Evolutionary conservation across 2,113 vertebrate species (phyloP).

Genomic region (Thamnophis sirtalis): DNA sequence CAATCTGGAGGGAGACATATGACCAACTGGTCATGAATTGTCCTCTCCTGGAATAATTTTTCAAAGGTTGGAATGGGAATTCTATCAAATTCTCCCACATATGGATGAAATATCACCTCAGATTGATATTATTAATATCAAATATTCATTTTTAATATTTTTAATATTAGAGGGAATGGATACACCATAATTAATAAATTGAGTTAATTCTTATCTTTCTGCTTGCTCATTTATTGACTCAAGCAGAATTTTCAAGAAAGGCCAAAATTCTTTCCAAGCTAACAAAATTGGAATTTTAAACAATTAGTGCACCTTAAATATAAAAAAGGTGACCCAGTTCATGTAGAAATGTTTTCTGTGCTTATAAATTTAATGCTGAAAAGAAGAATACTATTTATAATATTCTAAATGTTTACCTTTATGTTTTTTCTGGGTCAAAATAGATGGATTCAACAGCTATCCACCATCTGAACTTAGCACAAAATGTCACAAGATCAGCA

Average conservation of each 20-base stretch:
- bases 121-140: not conserved
- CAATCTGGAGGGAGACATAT: not conserved
- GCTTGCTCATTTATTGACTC: not conserved
- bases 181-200: not conserved
- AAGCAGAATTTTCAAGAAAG: not conserved
- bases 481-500: slow-evolving; percentile 12
- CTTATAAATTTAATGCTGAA: not conserved
- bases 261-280: not conserved
- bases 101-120: not conserved
- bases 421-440: not conserved
- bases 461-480: slow-evolving; percentile 7
- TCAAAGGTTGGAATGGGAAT: not conserved
- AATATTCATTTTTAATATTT: no score
- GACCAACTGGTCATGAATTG: not conserved
- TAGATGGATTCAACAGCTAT: slow-evolving; percentile 5
- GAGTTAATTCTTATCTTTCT: not conserved
- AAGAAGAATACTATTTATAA: not conserved
- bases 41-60: not conserved
- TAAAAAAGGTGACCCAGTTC: not conserved
- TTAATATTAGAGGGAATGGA: not conserved
- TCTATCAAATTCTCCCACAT: not conserved
- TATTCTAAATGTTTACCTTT: not conserved
- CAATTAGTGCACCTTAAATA: not conserved
- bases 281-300: not conserved
- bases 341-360: not conserved